Base-by-base conservation (phyloP, 2,888 invertebrate species). In the Hedychridium roseum region DNA sequence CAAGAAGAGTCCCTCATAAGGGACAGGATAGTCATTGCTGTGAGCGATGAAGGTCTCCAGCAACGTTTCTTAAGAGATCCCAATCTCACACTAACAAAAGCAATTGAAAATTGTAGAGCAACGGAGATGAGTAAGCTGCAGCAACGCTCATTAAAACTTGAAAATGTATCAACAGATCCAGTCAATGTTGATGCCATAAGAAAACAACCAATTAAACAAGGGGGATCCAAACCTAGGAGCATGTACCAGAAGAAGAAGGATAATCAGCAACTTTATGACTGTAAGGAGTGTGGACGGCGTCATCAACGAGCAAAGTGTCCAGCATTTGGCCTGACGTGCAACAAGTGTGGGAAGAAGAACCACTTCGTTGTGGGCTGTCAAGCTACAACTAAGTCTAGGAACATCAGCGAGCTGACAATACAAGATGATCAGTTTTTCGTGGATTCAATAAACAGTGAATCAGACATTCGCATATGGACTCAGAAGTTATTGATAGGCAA, bases 1-100 rank as follows among this genome's bases (percentile, higher is more conserved):
- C 59, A 55, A 26, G 43, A 51, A 34, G 55, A 63, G 6, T 55
- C 48, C 1, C 36, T 63, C n/a, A 23, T 60, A n/a, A 46, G 49
- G 37, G 54, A 55, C 28, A 40, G 52, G 12, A 51, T 59, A 11
- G 38, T 60, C 12, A 35, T 57, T 2, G 58, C 51, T 2, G 47
- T 59, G 12, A 48, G 18, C 21, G 52, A 63, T 35, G 36, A 35
- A 6, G 37, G 43, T 2, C 26, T 61, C 5, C 54, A 54, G 34
- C 49, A 58, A 36, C 40, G 41, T 2, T 31, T 64, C 7, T 35
- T 61, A 28, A 42, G 57, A 31, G 57, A 43, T 15, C 31, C 49
- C 4, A 49, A 54, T 16, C 17, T 62, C 9, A 47, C 44, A 11
- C 35, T 64, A 14, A 27, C 45, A 14, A 41, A 50, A 18, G 48